A percentile compares a stretch with the other conserved stretches of the same genome.
Conservation (phyloP, 2,113 vertebrate species). For the Hymenochirus boettgeri region DNA sequence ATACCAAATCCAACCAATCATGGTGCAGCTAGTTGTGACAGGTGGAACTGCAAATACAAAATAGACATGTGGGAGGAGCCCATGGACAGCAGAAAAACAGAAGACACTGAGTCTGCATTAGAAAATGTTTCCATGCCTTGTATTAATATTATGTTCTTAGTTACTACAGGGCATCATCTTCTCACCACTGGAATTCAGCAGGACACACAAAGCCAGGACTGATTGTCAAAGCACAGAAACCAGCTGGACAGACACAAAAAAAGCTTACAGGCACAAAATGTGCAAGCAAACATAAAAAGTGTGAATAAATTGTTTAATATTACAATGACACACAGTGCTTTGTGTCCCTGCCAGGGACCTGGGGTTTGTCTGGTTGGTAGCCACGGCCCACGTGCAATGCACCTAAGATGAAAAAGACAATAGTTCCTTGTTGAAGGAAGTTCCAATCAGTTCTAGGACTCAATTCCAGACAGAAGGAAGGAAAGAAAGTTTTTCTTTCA, state of each 20-base stretch:
- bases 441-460: too few species aligned
- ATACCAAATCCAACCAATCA: neutral
- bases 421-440: too few species aligned
- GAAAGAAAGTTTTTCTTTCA: too few species aligned
- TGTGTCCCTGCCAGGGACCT: too few species aligned
- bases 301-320: too few species aligned
- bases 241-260: slow-evolving; percentile 29
- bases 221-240: slow-evolving; percentile 1
- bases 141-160: neutral
- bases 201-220: neutral
- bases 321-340: too few species aligned
- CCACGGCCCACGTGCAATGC: too few species aligned
- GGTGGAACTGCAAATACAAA: slow-evolving; percentile 32
- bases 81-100: too few species aligned
- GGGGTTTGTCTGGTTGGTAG: too few species aligned
- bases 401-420: too few species aligned
- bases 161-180: neutral
- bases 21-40: slow-evolving; percentile 20
- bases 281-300: slow-evolving; percentile 15
- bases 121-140: neutral
- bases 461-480: too few species aligned
- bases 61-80: slow-evolving; percentile 1
- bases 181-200: neutral
- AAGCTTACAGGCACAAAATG: slow-evolving; percentile 4
- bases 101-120: neutral